phyloP scores from a whole-genome alignment of 1,140 invertebrate species.

The Plodia interpunctella region DNA sequence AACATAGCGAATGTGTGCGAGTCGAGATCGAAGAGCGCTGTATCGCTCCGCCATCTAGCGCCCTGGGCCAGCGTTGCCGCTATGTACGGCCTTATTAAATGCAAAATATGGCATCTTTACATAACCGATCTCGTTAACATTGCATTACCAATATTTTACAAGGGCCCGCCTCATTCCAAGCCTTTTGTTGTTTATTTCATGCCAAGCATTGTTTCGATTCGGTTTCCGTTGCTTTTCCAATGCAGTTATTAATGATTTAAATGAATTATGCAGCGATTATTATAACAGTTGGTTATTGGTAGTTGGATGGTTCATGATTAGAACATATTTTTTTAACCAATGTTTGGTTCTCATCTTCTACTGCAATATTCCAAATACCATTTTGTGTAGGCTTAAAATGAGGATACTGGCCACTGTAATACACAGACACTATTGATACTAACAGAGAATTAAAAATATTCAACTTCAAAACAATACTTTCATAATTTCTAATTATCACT shows the following conservation, averaged over 20 bases:
- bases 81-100: conserved; percentile 67
- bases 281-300: no score
- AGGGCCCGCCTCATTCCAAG: conserved; percentile 17
- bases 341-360: no score
- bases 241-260: background rate
- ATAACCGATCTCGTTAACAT: conserved; percentile 65
- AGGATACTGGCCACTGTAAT: no score
- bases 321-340: no score
- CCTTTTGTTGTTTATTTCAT: conserved; percentile 16
- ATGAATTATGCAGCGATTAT: no score
- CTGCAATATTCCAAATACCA: no score
- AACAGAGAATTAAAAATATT: no score
- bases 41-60: conserved; percentile 38
- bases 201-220: conserved; percentile 7
- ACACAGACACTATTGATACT: no score
- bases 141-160: conserved; percentile 54
- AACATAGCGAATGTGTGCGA: conserved; percentile 34
- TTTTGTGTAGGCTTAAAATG: no score
- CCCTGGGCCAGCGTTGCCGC: conserved; percentile 54
- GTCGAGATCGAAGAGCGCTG: conserved; percentile 26
- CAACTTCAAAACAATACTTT: background rate
- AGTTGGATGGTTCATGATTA: no score
- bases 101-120: conserved; percentile 69
- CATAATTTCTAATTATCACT: background rate
- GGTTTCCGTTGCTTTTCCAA: background rate